Base-by-base conservation (phyloP, 2,888 invertebrate genomes). In the Leptopilina myrica region DNA sequence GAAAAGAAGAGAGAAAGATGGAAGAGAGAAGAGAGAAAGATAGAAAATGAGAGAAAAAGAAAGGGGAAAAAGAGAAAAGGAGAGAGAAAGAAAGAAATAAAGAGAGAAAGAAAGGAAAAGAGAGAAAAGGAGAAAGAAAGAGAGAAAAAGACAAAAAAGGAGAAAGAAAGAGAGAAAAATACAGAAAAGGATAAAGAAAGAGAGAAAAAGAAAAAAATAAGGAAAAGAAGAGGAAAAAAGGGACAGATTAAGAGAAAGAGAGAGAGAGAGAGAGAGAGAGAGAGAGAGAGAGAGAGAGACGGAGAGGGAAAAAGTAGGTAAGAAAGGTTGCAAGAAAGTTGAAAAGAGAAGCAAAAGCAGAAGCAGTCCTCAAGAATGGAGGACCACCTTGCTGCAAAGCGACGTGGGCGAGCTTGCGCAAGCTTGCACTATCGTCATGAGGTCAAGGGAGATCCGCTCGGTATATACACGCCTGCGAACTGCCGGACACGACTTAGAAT, bases 331-430 rank as follows among this genome's bases (percentile, higher is more conserved):
- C 62, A 20, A 67, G 69, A 43, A 59, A 64, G 76, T 46, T 73
- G 66, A 59, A 80, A 67, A 77, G 80, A 64, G 75, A 76, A 62
- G 62, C 5, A 15, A 15, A n/a, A 59, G n/a, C 59, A 75, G 49
- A 49, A 49, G 81, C 86, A 87, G 85, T 85, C 86, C 87, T 88
- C 89, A 88, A 85, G 86, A 85, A 85, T 84, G 81, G 86, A 43
- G 86, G 90, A 90, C 90, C 90, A 90, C 89, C 90, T 90, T 88
- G 88, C 88, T 83, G 85, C 81, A 64, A 84, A 80, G 84, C 84
- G 82, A 89, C 88, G 90, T 90, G 90, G 90, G 90, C 90, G 90
- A 86, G 87, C 89, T 88, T 88, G 87, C 89, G 87, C 89, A 87
- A 89, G 87, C 86, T 86, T 83, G 81, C 79, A 76, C 79, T 80